Percentiles rank a stretch among this genome's conserved stretches.
These are phyloP conservation scores for Columbina picui DNA, from an alignment of 2,113 vertebrate species.

Conservation along the genomic window DNA sequence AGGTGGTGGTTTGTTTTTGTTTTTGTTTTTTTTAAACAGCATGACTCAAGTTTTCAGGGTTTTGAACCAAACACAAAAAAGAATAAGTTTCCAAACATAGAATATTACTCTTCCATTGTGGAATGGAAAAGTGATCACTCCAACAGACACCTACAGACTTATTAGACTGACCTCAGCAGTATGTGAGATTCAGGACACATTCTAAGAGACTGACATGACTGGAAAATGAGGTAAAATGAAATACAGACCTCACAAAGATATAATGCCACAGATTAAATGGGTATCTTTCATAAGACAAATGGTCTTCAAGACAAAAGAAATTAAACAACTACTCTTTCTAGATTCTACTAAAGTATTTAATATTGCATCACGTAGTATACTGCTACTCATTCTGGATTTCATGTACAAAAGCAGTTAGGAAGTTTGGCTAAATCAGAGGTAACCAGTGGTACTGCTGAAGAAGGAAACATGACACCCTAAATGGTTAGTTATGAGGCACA, in stretches of 20 bases:
- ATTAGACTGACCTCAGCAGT: not conserved
- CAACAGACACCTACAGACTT: not conserved
- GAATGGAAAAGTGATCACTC: conserved; percentile 8
- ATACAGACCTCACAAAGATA: not conserved
- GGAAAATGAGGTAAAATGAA: not conserved
- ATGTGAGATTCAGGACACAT: not conserved
- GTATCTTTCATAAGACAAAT: not conserved
- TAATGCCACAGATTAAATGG: not conserved
- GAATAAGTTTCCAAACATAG: not conserved
- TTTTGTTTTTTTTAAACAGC: not conserved
- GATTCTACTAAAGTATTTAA: not conserved
- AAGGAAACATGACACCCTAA: not conserved
- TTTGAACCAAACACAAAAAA: not conserved
- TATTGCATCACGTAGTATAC: not conserved
- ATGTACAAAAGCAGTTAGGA: not conserved
- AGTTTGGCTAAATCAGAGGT: not conserved
- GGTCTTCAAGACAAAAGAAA: not conserved
- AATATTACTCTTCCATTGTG: not conserved
- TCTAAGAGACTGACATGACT: not conserved
- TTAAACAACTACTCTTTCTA: not conserved
- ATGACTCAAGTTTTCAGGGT: not conserved
- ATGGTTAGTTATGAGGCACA: not conserved
- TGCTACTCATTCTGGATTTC: not conserved
- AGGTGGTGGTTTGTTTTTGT: not conserved
- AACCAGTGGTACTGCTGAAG: not conserved